Evolutionary conservation across 1,140 invertebrate genomes (phyloP).

Genomic region (Megalopta genalis): DNA sequence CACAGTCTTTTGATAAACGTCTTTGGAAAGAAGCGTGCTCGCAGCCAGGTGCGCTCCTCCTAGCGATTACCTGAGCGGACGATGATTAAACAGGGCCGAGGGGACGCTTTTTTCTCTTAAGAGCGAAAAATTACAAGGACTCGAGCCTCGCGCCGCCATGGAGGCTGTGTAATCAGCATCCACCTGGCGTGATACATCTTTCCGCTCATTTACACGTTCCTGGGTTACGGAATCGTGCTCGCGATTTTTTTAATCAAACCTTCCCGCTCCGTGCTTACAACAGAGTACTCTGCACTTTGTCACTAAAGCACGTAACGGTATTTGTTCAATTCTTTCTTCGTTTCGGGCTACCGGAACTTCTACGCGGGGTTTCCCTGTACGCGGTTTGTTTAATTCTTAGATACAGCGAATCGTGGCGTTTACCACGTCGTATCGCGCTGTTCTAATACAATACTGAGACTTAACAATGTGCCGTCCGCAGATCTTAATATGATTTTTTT

Average conservation of each 20-base stretch:
- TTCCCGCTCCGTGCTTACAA: too few species aligned
- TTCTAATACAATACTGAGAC: too few species aligned
- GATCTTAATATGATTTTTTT: too few species aligned
- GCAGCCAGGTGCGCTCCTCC: slow-evolving; percentile 33
- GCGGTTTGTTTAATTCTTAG: too few species aligned
- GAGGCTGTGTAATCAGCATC: slow-evolving; percentile 21
- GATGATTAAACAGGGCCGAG: slow-evolving; percentile 55
- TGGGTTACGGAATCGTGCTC: background rate
- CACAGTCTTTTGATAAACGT: slow-evolving; percentile 50
- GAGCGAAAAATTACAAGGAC: slow-evolving; percentile 46
- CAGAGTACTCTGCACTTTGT: too few species aligned
- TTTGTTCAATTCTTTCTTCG: too few species aligned
- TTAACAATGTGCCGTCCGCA: too few species aligned
- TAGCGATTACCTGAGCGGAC: slow-evolving; percentile 24
- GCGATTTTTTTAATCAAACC: background rate
- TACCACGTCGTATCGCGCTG: too few species aligned
- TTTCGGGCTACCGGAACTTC: too few species aligned
- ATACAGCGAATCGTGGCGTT: too few species aligned
- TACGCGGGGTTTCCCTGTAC: too few species aligned
- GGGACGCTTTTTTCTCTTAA: slow-evolving; percentile 38
- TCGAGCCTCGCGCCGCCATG: background rate
- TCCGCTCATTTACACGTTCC: slow-evolving; percentile 17
- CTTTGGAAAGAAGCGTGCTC: slow-evolving; percentile 37
- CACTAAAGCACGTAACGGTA: too few species aligned
- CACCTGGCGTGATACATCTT: slow-evolving; percentile 33